Evolutionary conservation across 2,113 vertebrate species (phyloP), one percentile per base, ranked within the genome.

Genomic region (Corapipo altera): DNA sequence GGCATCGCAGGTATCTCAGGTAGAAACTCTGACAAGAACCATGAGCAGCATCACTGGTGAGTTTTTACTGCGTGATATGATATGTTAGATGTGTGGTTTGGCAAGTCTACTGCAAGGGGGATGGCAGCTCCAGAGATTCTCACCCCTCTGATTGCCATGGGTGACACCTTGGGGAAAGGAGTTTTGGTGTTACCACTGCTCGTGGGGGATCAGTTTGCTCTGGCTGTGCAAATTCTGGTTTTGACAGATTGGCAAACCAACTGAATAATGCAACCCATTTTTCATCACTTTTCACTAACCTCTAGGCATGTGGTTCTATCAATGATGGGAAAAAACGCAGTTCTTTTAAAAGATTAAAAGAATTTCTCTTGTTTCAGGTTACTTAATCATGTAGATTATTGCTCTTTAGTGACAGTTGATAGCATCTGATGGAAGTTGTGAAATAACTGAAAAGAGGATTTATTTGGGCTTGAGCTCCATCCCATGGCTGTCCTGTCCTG

Each of bases 1-100:
- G 39, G 58, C 89, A 93, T 57, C 0, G 0, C 51, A 57, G 77
- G 41, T 66, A 6, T 41, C 77, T 79, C 0, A 0, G 13, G 27
- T 43, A 20, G 6, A 65, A 78, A 69, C 49, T 3, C 70, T 28
- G 5, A 41, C 62, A 72, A n/a, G 83, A 71, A 46, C 62, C 89
- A 97, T 97, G 97, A 86, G 20, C 73, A 4, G 6, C 6, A 17
- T 6, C 14, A 1, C 32, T 32, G 97, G 96, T 97, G 75, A 97
- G 97, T 96, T 70, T 66, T 59, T 75, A 35, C 52, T 2, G 15
- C 32, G 16, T 0, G 3, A 15, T 33, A 24, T 1, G 3, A 17
- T 30, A 52, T 14, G 13, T 41, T 30, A 54, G 62, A 21, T 49
- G 54, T 23, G 72, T 12, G 5, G 15, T 43, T 48, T 48, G 71